A percentile compares a stretch with the other conserved stretches of the same genome.
Evolutionary conservation across 2,113 vertebrate species (phyloP).

Genomic region (Python bivittatus): DNA sequence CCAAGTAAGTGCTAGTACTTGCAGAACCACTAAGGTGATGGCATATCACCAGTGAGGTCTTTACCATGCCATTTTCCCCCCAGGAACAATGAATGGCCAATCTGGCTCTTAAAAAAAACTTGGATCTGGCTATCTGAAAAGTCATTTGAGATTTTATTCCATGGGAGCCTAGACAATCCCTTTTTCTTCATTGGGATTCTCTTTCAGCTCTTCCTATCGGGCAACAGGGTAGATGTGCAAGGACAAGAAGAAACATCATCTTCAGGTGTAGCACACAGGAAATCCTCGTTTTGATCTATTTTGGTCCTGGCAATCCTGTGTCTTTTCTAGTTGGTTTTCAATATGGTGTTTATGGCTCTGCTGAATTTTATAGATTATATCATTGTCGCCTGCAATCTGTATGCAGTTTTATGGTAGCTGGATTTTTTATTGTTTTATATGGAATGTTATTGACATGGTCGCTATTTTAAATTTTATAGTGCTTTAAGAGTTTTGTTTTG

Average conservation of each 20-base stretch:
- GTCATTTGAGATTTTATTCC: not conserved
- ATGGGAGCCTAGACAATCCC: not conserved
- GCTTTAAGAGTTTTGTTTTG: not conserved
- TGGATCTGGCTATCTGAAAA: not conserved
- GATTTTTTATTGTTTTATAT: not conserved
- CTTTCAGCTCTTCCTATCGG: not conserved
- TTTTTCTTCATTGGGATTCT: not conserved
- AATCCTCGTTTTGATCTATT: no score
- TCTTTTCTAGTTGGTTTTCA: not conserved
- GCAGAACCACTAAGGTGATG: not conserved
- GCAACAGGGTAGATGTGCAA: not conserved
- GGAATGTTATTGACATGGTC: not conserved
- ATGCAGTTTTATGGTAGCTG: not conserved
- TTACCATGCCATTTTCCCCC: not conserved
- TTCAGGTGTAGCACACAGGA: no score
- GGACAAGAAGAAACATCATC: not conserved
- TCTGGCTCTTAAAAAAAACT: not conserved
- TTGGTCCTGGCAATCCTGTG: not conserved
- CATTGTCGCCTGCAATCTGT: no score
- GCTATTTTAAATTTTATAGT: not conserved
- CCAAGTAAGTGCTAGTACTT: not conserved
- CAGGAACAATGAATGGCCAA: not conserved
- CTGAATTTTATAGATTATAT: not conserved
- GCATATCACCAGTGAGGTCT: not conserved
- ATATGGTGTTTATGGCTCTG: not conserved